Conservation (phyloP, 2,113 vertebrate genomes). For the Columba livia region DNA sequence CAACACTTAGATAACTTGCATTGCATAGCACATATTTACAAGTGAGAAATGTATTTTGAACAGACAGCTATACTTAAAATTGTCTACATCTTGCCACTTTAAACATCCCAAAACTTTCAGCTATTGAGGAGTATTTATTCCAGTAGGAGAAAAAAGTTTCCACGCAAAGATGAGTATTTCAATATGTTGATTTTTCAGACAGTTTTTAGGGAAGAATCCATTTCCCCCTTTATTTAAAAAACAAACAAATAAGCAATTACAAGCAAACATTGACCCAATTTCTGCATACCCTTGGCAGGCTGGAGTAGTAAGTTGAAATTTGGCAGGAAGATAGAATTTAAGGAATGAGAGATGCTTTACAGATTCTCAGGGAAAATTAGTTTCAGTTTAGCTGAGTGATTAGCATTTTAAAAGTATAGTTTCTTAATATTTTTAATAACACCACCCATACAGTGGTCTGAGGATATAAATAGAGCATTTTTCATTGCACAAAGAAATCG, state of each 20-base stretch:
- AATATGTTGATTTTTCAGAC: background rate
- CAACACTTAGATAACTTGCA: background rate
- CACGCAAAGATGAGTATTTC: background rate
- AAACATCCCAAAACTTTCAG: background rate
- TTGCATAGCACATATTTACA: background rate
- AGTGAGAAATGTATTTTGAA: background rate
- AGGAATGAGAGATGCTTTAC: background rate
- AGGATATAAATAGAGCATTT: background rate
- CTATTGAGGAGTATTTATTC: background rate
- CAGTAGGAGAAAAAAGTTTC: background rate
- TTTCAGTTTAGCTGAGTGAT: background rate
- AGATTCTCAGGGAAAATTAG: background rate
- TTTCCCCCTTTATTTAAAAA: background rate
- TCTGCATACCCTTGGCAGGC: background rate
- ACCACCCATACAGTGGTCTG: background rate
- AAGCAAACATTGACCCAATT: background rate
- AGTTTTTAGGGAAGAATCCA: background rate
- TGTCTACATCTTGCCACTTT: background rate
- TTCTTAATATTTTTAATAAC: background rate
- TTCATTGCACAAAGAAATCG: background rate
- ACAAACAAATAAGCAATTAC: background rate
- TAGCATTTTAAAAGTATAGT: background rate
- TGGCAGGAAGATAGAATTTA: background rate
- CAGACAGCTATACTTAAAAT: background rate
- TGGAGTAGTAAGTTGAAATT: background rate